Percentiles rank a stretch among this genome's conserved stretches.
These are phyloP conservation scores for Tetranychus truncatus DNA, from an alignment of 2,888 invertebrate species.

Conservation along the genomic window DNA sequence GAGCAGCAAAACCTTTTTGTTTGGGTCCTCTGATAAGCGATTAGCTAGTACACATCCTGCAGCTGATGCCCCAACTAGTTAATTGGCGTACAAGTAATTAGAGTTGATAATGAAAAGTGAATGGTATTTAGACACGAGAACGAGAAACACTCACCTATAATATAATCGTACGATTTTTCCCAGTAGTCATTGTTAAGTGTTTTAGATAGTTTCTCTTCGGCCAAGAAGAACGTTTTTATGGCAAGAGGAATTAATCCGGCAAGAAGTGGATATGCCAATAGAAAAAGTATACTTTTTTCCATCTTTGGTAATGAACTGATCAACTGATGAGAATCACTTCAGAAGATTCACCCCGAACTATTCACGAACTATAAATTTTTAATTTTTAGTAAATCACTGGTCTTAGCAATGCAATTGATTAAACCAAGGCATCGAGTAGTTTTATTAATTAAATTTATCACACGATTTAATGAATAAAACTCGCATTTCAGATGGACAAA, in stretches of 20 bases:
- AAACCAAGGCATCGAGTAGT: background rate
- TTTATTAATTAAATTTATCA: background rate
- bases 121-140: background rate
- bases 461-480: background rate
- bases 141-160: background rate
- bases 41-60: conserved; percentile 3
- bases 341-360: too few relatives aligned
- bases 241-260: background rate
- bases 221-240: background rate
- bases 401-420: background rate
- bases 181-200: background rate
- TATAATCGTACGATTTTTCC: background rate
- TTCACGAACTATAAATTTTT: too few relatives aligned
- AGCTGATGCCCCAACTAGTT: background rate
- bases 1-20: background rate
- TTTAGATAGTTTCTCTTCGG: background rate
- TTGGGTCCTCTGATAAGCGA: conserved; percentile 2
- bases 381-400: too few relatives aligned
- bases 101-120: background rate
- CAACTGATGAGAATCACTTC: too few relatives aligned
- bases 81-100: background rate
- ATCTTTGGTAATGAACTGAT: background rate
- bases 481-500: background rate
- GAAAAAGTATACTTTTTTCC: background rate
- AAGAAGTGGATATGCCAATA: background rate